Base-by-base conservation (phyloP, 1,140 invertebrate genomes). In the Eubasilissa regina region DNA sequence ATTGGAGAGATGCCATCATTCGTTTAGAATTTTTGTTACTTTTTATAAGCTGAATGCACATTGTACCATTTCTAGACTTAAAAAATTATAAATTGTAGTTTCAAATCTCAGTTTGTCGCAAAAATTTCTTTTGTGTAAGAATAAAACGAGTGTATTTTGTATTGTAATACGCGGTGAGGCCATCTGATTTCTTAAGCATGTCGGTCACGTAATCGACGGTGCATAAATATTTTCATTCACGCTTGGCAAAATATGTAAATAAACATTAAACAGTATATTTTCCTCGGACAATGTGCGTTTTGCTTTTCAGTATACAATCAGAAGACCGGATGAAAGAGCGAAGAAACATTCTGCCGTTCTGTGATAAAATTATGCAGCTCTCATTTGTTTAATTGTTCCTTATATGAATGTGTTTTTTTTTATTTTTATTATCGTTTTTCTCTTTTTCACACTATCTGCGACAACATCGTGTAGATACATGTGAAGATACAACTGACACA, bases 301-400 rank as follows among this genome's bases (percentile, higher is more conserved):
- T 17, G 78, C 75, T 74, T 82, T 45, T 64, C 68, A 73, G 81
- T 77, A 82, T 60, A 82, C 81, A 77, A 58, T 53, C 66, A 60
- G 74, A 74, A 66, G 81, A 80, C 78, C 75, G 68, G 81, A 77
- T 51, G 70, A 73, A 82, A 66, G 81, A 82, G 81, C 78, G 81
- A 80, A 82, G 81, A 80, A 77, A 77, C 72, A 79, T 82, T 82
- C 81, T 82, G 81, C 81, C 81, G 47, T 82, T 82, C 81, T 82
- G 81, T 82, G 81, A 82, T 82, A 81, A 82, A 79, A 77, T 81
- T 76, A 79, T 82, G 81, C 81, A 82, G 81, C 81, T 82, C 56
- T 70, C 48, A 55, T 77, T 43, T 43, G n/a, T 81, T 81, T 48
- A 51, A 75, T 78, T 56, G 17, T n/a, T 75, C 15, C 11, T 74